These are phyloP conservation scores for Neoitamus cyanurus DNA, from an alignment of 2,888 invertebrate genomes.

Conservation along the genomic window DNA sequence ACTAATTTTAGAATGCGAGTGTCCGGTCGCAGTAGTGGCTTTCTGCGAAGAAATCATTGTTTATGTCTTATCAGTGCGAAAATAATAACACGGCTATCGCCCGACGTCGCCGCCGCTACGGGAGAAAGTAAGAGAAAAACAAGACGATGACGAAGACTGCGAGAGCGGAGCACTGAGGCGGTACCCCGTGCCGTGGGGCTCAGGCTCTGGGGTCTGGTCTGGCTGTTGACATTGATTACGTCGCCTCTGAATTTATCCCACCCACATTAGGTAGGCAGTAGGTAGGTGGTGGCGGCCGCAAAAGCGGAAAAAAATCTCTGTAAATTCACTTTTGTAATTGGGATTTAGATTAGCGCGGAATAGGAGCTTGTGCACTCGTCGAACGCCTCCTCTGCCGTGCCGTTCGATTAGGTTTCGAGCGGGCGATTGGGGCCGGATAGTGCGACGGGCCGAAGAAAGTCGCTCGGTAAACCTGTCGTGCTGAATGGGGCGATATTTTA, in stretches of 20 bases:
- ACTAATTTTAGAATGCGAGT: constrained; percentile 22
- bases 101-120: not conserved
- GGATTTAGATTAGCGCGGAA: not conserved
- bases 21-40: not conserved
- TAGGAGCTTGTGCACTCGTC: not conserved
- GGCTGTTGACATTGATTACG: constrained; percentile 37
- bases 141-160: not conserved
- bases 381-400: not conserved
- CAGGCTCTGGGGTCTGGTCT: constrained; percentile 13
- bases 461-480: not conserved
- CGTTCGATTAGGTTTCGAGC: not conserved
- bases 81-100: constrained; percentile 11
- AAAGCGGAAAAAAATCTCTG: constrained; percentile 19
- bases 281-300: not conserved
- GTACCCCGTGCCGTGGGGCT: not conserved
- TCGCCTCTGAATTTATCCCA: constrained; percentile 21
- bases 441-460: not conserved
- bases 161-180: not conserved
- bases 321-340: constrained; percentile 9
- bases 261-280: not conserved
- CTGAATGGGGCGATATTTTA: not conserved
- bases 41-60: not conserved
- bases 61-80: constrained; percentile 21
- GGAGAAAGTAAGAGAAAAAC: constrained; percentile 18
- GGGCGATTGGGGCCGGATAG: not conserved